phyloP scores from a whole-genome alignment of 2,113 vertebrate species.

The Trochalopteron elliotii region DNA sequence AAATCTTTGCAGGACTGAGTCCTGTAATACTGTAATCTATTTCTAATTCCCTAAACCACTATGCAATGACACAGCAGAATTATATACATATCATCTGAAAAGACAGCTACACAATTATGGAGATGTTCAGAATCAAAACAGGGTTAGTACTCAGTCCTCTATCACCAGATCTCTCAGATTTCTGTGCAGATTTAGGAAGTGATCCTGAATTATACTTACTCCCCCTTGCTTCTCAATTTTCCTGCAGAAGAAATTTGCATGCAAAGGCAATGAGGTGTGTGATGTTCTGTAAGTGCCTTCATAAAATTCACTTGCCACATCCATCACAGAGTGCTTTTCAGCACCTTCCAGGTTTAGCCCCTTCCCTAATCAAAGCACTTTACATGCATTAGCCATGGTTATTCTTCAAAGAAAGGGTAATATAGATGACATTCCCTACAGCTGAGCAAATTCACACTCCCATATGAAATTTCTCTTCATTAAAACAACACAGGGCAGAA shows the following conservation, averaged over 20 bases:
- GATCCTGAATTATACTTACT: background rate
- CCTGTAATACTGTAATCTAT: background rate
- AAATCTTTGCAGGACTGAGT: background rate
- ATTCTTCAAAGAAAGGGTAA: background rate
- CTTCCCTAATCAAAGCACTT: background rate
- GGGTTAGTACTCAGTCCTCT: background rate
- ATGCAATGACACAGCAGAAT: constrained; percentile 5
- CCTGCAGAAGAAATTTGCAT: background rate
- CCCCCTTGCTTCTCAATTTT: background rate
- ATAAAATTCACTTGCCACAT: background rate
- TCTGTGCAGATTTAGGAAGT: background rate
- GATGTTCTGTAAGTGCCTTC: background rate
- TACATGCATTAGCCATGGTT: background rate
- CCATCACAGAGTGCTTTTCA: background rate
- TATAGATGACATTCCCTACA: background rate
- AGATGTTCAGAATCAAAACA: background rate
- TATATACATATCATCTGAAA: background rate
- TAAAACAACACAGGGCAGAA: background rate
- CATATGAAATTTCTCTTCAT: background rate
- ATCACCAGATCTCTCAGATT: background rate
- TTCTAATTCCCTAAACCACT: background rate
- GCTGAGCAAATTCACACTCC: background rate
- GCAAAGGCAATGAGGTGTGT: background rate
- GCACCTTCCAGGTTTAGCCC: background rate
- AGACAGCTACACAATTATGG: background rate